Conservation (phyloP, 2,113 vertebrate species). For the Caranx melampygus region DNA sequence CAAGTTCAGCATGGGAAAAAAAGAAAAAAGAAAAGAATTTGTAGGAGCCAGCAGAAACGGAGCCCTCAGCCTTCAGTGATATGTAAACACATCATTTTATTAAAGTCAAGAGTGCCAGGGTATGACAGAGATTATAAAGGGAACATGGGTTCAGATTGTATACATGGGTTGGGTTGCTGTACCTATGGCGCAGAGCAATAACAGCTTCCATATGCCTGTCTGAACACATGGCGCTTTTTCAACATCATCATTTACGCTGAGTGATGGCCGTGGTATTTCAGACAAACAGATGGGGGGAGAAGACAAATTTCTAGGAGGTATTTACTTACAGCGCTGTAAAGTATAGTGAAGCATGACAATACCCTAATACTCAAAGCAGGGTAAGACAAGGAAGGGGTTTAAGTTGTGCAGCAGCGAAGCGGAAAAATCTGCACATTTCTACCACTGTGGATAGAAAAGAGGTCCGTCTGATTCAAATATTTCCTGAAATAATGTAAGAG, state of each 20-base stretch:
- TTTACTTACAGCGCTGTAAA: conserved; percentile 71
- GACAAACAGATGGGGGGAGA: conserved; percentile 59
- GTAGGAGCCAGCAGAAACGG: conserved; percentile 47
- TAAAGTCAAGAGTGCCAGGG: conserved; percentile 60
- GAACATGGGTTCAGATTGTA: conserved; percentile 69
- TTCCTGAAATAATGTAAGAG: conserved; percentile 24
- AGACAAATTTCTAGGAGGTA: conserved; percentile 74
- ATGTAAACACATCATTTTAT: conserved; percentile 79
- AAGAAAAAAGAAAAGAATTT: conserved; percentile 32
- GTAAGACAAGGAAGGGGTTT: background rate
- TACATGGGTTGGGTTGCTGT: conserved; percentile 79
- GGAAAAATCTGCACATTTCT: conserved; percentile 25
- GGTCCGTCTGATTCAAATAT: conserved; percentile 7
- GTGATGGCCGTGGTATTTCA: conserved; percentile 66
- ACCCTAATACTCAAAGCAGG: conserved; percentile 17
- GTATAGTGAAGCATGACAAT: conserved; percentile 55
- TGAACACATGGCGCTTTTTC: conserved; percentile 57
- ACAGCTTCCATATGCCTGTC: conserved; percentile 77
- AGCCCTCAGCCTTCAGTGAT: conserved; percentile 66
- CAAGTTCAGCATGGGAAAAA: conserved; percentile 28
- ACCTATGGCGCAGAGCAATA: conserved; percentile 70
- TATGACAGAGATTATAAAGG: conserved; percentile 72
- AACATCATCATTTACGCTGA: conserved; percentile 71
- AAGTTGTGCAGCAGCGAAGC: conserved; percentile 10
- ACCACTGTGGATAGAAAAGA: conserved; percentile 6